Evolutionary conservation across 2,797 vertebrate species (phyloP).

Genomic region (Hippocampus kuda): DNA sequence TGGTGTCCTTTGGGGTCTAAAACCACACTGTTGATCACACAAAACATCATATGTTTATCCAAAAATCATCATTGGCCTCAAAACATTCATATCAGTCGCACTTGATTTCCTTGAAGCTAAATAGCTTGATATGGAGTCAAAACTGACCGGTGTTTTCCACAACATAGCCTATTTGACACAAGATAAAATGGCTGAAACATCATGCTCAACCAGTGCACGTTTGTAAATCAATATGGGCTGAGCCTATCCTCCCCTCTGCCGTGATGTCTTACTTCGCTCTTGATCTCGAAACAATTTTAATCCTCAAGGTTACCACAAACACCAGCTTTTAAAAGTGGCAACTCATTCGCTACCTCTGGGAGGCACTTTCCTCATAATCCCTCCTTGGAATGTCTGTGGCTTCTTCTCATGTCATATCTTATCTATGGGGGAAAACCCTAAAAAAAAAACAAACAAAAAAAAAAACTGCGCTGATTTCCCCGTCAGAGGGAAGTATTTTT

Average conservation of each 20-base stretch:
- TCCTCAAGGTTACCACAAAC: constrained; percentile 12
- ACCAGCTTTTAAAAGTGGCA: constrained; percentile 14
- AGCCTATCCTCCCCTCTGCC: constrained; percentile 13
- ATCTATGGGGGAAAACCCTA: constrained; percentile 29
- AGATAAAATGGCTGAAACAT: background rate
- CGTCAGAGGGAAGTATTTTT: constrained; percentile 23
- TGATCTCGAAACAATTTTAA: constrained; percentile 39
- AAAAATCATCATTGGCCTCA: no score
- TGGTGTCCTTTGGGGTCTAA: no score
- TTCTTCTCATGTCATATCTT: constrained; percentile 39
- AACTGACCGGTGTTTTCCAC: background rate
- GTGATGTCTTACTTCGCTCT: constrained; percentile 15
- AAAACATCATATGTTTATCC: no score
- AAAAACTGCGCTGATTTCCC: constrained; percentile 40
- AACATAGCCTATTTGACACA: background rate
- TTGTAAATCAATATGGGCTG: constrained; percentile 19
- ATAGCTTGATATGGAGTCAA: background rate
- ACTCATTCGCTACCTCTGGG: constrained; percentile 28
- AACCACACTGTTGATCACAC: no score
- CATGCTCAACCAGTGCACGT: background rate
- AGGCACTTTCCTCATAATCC: constrained; percentile 39
- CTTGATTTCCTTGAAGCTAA: background rate
- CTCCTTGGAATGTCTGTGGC: constrained; percentile 33
- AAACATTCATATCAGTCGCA: no score
- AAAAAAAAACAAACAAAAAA: constrained; percentile 51